These are phyloP conservation scores for Eonycteris spelaea DNA, from an alignment of 2,113 vertebrate genomes.

Conservation along the genomic window DNA sequence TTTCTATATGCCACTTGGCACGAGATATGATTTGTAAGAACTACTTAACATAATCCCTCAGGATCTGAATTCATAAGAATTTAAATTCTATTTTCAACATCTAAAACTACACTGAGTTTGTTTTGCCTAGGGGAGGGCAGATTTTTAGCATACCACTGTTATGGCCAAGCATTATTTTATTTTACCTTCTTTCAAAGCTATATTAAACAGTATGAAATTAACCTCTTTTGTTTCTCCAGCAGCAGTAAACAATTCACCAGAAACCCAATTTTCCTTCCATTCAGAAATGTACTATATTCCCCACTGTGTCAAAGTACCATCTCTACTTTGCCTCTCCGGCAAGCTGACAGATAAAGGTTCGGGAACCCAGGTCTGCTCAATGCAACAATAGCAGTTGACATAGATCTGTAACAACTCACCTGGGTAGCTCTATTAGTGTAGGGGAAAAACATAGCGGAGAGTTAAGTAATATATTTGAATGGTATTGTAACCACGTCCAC, in stretches of 20 bases:
- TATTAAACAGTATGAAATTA: constrained; percentile 77
- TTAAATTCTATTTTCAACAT: constrained; percentile 73
- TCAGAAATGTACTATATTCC: constrained; percentile 59
- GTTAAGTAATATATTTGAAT: constrained; percentile 72
- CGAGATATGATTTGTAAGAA: constrained; percentile 69
- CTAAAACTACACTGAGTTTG: constrained; percentile 64
- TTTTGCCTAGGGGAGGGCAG: constrained; percentile 67
- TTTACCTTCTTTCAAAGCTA: constrained; percentile 65
- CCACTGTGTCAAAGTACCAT: constrained; percentile 58
- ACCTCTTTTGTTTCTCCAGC: constrained; percentile 69
- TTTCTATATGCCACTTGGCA: constrained; percentile 70
- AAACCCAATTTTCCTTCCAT: constrained; percentile 63
- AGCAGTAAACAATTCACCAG: constrained; percentile 63
- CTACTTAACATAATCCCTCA: constrained; percentile 73
- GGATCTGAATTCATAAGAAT: constrained; percentile 72
- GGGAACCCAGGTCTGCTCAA: constrained; percentile 14
- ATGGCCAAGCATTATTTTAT: constrained; percentile 70
- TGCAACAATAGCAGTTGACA: neutral
- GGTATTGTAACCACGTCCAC: constrained; percentile 68
- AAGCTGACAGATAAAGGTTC: constrained; percentile 59
- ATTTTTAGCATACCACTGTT: neutral
- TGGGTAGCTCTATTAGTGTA: neutral
- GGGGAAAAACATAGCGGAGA: constrained; percentile 27
- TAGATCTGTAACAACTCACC: constrained; percentile 48
- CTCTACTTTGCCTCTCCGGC: constrained; percentile 35